Evolutionary conservation across 2,888 invertebrate species (phyloP).

Genomic region (Cephus pulcher): DNA sequence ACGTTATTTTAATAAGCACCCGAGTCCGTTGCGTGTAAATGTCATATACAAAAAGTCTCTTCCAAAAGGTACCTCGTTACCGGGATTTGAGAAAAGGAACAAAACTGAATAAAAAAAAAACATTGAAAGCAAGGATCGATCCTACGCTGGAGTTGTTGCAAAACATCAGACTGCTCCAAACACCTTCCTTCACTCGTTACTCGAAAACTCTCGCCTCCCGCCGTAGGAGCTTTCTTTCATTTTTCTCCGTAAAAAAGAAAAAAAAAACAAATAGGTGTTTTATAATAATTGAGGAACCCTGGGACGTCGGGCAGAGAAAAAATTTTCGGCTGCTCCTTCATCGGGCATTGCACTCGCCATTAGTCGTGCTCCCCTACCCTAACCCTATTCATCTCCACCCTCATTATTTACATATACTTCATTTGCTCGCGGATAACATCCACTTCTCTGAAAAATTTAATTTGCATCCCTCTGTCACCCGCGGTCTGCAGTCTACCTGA

Average conservation of each 20-base stretch:
- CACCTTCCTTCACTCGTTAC: slow-evolving; percentile 5
- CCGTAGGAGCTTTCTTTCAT: slow-evolving; percentile 12
- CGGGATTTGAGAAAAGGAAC: neutral
- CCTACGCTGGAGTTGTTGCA: neutral
- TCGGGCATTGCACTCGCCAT: slow-evolving; percentile 60
- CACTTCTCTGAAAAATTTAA: neutral
- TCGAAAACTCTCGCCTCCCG: neutral
- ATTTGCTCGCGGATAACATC: slow-evolving; percentile 14
- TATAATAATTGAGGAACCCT: slow-evolving; percentile 53
- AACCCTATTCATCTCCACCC: slow-evolving; percentile 54
- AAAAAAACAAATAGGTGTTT: slow-evolving; percentile 45
- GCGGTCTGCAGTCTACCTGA: neutral
- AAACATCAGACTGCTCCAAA: neutral
- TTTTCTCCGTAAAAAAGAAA: neutral
- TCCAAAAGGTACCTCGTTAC: neutral
- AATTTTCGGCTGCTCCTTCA: slow-evolving; percentile 55
- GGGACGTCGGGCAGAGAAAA: neutral
- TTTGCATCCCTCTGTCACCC: neutral
- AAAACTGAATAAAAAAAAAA: neutral
- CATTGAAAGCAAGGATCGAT: neutral
- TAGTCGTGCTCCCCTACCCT: slow-evolving; percentile 38
- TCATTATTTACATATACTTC: slow-evolving; percentile 61
- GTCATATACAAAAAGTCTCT: neutral
- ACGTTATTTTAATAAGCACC: neutral
- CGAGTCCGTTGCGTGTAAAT: neutral